phyloP scores from a whole-genome alignment of 2,797 vertebrate genomes.

The Xiphophorus birchmanni region DNA sequence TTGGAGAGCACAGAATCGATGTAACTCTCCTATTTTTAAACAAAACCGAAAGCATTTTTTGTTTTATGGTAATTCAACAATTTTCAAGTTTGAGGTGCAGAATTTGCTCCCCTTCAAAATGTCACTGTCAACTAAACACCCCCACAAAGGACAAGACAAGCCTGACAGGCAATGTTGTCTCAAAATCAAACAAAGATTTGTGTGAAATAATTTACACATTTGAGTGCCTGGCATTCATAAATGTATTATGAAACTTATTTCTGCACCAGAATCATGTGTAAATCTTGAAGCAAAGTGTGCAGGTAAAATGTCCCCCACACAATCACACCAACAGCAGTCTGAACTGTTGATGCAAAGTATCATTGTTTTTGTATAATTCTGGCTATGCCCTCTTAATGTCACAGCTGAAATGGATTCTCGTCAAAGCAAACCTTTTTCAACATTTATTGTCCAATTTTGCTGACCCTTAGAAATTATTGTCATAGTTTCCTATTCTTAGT shows the following conservation, averaged over 20 bases:
- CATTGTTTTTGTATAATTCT: too few species aligned
- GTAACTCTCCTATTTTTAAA: not conserved
- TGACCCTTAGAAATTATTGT: not conserved
- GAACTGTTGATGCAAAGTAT: too few species aligned
- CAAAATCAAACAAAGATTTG: not conserved
- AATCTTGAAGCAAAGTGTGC: not conserved
- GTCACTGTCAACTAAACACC: not conserved
- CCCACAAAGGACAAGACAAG: not conserved
- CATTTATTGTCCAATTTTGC: not conserved
- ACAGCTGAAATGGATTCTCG: not conserved
- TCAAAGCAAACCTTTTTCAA: not conserved
- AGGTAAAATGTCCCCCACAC: not conserved
- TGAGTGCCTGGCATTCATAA: not conserved
- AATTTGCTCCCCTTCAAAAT: not conserved
- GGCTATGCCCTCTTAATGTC: too few species aligned
- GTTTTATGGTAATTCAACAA: not conserved
- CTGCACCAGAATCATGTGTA: slow-evolving; percentile 22
- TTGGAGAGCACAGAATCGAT: not conserved
- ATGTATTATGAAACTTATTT: slow-evolving; percentile 12
- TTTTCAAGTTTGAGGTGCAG: not conserved
- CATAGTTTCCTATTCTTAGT: not conserved
- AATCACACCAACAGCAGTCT: not conserved
- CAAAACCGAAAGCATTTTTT: not conserved
- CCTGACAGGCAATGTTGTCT: not conserved
- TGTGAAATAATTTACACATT: not conserved